These are phyloP conservation scores for Chymomyza amoena DNA, from an alignment of 2,888 invertebrate genomes.

Conservation along the genomic window DNA sequence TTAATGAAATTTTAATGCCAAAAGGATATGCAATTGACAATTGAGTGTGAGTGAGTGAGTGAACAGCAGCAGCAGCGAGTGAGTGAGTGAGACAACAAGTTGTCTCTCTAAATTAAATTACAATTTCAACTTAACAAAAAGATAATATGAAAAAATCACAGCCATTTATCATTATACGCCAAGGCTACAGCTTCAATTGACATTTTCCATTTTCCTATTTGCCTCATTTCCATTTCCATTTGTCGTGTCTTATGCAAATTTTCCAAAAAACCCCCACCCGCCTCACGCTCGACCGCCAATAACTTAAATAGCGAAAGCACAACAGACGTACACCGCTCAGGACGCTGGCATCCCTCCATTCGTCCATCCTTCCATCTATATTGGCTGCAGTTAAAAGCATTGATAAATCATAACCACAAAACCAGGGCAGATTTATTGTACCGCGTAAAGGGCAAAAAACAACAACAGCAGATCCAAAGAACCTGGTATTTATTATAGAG, in stretches of 20 bases:
- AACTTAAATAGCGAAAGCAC: background rate
- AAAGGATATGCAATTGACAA: constrained; percentile 76
- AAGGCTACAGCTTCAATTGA: constrained; percentile 58
- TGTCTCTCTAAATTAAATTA: constrained; percentile 68
- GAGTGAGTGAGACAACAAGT: constrained; percentile 14
- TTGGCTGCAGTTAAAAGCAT: constrained; percentile 72
- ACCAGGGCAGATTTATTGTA: constrained; percentile 46
- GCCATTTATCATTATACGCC: constrained; percentile 62
- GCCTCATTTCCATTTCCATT: constrained; percentile 60
- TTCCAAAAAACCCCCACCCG: constrained; percentile 5
- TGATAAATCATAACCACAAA: constrained; percentile 71
- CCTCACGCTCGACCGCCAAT: constrained; percentile 8
- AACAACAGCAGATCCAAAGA: background rate
- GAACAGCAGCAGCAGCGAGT: background rate
- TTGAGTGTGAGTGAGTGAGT: constrained; percentile 47
- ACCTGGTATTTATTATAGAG: background rate
- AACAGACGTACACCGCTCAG: background rate
- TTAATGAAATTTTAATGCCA: constrained; percentile 75
- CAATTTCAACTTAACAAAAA: constrained; percentile 50
- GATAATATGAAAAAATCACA: constrained; percentile 61
- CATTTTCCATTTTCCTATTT: constrained; percentile 63
- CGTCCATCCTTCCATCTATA: constrained; percentile 9
- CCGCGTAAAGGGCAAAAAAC: constrained; percentile 4
- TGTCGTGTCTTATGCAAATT: constrained; percentile 53
- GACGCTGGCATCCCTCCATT: no score